These are phyloP conservation scores for Cotesia congregata DNA, from an alignment of 2,888 invertebrate species.

Conservation along the genomic window DNA sequence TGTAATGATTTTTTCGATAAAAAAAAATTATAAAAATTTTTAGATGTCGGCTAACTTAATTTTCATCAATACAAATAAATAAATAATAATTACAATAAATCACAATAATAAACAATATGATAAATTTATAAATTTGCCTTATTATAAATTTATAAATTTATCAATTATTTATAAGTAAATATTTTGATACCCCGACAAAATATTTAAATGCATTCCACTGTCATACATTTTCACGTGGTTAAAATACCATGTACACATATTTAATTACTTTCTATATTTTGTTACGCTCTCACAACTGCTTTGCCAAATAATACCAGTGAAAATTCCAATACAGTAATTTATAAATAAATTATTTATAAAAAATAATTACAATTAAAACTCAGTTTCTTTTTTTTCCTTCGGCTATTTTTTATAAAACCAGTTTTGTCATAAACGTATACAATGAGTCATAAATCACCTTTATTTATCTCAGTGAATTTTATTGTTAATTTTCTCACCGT, in stretches of 20 bases:
- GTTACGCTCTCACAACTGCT: not conserved
- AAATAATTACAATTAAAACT: not conserved
- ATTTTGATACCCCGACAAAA: not conserved
- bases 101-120: not conserved
- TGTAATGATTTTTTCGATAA: too few relatives aligned
- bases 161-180: not conserved
- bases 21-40: too few relatives aligned
- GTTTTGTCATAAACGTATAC: not conserved
- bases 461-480: not conserved
- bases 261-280: constrained; percentile 1
- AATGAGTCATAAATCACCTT: not conserved
- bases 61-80: too few relatives aligned
- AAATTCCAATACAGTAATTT: not conserved
- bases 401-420: not conserved
- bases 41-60: too few relatives aligned
- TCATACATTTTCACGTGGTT: not conserved
- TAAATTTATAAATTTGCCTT: too few relatives aligned
- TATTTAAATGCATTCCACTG: not conserved
- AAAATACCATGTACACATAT: not conserved
- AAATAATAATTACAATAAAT: not conserved
- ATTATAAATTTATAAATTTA: not conserved
- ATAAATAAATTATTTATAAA: not conserved
- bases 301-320: not conserved
- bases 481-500: not conserved
- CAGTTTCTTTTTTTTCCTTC: too few relatives aligned